Evolutionary conservation across 2,113 vertebrate genomes (phyloP).

Genomic region (Lagopus leucura): DNA sequence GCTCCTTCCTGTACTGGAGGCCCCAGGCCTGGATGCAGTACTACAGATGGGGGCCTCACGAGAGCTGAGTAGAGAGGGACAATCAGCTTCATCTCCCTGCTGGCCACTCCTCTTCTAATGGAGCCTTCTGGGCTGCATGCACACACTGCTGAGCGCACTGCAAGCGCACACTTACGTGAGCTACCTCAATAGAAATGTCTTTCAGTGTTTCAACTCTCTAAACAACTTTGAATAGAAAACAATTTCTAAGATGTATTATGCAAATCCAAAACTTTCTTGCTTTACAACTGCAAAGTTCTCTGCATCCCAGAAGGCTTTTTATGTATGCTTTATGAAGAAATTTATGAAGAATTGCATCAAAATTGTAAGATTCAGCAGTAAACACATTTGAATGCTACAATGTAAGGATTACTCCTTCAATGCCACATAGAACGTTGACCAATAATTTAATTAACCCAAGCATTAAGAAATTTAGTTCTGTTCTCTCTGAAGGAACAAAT

Average conservation of each 20-base stretch:
- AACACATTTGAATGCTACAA: slow-evolving; percentile 3
- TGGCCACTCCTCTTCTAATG: too few species aligned
- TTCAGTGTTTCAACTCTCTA: neutral
- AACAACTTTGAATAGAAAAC: slow-evolving; percentile 28
- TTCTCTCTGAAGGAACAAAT: neutral
- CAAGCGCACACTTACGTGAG: neutral
- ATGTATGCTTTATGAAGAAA: neutral
- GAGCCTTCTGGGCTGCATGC: too few species aligned
- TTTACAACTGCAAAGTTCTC: slow-evolving; percentile 66
- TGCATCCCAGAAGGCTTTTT: slow-evolving; percentile 40
- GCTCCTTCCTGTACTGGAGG: too few species aligned
- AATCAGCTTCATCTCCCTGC: too few species aligned
- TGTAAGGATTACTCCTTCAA: neutral
- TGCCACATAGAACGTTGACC: neutral
- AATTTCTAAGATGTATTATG: slow-evolving; percentile 32
- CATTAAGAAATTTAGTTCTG: neutral
- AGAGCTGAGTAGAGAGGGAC: too few species aligned
- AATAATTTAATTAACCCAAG: neutral
- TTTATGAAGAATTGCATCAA: slow-evolving; percentile 26
- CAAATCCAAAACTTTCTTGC: slow-evolving; percentile 62
- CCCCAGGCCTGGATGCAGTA: too few species aligned
- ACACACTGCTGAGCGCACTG: too few species aligned
- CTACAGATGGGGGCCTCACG: too few species aligned
- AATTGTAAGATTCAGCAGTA: neutral
- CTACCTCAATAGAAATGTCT: neutral